These are phyloP conservation scores for Gastracanthus pulcherrimus DNA, from an alignment of 2,888 invertebrate species.

Conservation along the genomic window DNA sequence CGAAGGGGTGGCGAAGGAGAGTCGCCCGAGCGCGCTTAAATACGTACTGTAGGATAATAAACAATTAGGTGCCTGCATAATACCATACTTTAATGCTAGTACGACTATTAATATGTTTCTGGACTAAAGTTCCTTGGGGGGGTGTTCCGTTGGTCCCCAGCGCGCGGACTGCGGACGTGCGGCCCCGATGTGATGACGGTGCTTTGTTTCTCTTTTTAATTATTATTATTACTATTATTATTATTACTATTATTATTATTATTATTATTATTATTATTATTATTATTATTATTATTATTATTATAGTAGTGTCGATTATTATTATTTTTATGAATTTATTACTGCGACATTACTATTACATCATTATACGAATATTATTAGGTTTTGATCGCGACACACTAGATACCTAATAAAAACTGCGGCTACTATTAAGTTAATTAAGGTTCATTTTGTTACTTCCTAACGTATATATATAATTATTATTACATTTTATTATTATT, in stretches of 20 bases:
- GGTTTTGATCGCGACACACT: constrained; percentile 46
- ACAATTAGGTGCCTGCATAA: constrained; percentile 60
- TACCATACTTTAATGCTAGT: constrained; percentile 56
- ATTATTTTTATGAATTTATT: constrained; percentile 38
- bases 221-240: constrained; percentile 52
- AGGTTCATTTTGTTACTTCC: constrained; percentile 71
- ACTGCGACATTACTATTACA: constrained; percentile 39
- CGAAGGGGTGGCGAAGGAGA: constrained; percentile 46
- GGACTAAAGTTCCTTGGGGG: constrained; percentile 75
- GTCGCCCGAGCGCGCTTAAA: constrained; percentile 52
- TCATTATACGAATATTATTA: constrained; percentile 60
- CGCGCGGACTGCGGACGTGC: constrained; percentile 60
- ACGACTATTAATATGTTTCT: constrained; percentile 66
- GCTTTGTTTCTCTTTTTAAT: constrained; percentile 74
- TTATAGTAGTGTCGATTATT: constrained; percentile 37
- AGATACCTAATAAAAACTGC: constrained; percentile 57
- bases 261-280: constrained; percentile 52
- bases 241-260: constrained; percentile 51
- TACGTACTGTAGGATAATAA: constrained; percentile 55
- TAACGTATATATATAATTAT: constrained; percentile 64
- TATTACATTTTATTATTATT: constrained; percentile 63
- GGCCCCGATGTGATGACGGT: constrained; percentile 76
- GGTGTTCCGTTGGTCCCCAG: constrained; percentile 57
- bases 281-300: constrained; percentile 53
- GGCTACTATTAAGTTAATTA: constrained; percentile 68